These are phyloP conservation scores for Loriculus beryllinus DNA, from an alignment of 2,797 vertebrate genomes.

Conservation along the genomic window DNA sequence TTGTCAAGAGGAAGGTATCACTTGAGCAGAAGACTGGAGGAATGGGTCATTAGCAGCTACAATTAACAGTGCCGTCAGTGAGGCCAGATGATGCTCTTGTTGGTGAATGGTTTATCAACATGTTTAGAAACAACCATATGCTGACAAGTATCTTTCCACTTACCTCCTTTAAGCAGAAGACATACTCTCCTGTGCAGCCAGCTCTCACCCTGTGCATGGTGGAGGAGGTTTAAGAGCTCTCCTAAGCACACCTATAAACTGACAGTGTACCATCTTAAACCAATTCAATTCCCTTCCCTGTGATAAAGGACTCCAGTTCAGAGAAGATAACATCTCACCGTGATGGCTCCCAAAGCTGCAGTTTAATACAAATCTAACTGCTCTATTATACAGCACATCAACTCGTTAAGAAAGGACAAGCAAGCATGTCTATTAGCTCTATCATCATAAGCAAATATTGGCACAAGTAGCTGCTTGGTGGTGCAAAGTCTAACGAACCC, in stretches of 20 bases:
- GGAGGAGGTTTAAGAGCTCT: conserved; percentile 36
- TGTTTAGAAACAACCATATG: not conserved
- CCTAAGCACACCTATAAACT: conserved; percentile 46
- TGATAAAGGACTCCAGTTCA: conserved; percentile 44
- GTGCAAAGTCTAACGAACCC: not conserved
- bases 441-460: conserved; percentile 20
- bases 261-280: conserved; percentile 22
- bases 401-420: conserved; percentile 68
- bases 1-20: not conserved
- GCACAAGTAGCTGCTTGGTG: not conserved
- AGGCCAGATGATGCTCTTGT: not conserved
- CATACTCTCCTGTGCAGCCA: not conserved
- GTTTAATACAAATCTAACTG: conserved; percentile 53
- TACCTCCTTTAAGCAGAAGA: not conserved
- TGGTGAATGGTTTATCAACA: not conserved
- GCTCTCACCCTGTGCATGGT: not conserved
- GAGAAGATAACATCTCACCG: conserved; percentile 50
- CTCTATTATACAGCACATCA: conserved; percentile 50
- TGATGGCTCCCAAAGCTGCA: conserved; percentile 60
- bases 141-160: not conserved
- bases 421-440: conserved; percentile 32
- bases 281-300: conserved; percentile 57
- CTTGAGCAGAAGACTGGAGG: not conserved
- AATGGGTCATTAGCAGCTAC: not conserved
- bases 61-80: not conserved